phyloP scores from a whole-genome alignment of 2,888 invertebrate genomes.

The Eristalinus aeneus region DNA sequence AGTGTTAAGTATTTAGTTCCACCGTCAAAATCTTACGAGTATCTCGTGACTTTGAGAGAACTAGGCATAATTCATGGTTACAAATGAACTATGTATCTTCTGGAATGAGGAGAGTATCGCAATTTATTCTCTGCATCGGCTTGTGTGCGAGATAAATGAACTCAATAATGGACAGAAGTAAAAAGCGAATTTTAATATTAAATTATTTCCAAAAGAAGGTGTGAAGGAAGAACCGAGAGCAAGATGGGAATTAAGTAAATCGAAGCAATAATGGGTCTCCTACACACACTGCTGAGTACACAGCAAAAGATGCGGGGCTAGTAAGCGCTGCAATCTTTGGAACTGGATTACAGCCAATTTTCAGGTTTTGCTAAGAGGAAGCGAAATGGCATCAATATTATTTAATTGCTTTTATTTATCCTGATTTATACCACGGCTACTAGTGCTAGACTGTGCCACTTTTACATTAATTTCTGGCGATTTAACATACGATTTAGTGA shows the following conservation, averaged over 20 bases:
- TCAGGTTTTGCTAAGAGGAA: neutral
- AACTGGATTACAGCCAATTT: conserved; percentile 2
- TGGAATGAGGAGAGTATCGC: neutral
- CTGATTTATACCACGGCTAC: conserved; percentile 33
- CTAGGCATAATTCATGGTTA: conserved; percentile 12
- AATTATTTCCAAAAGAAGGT: conserved; percentile 8
- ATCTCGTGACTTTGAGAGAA: conserved; percentile 10
- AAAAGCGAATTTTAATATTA: conserved; percentile 5
- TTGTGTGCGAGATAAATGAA: neutral
- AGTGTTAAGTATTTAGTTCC: conserved; percentile 68
- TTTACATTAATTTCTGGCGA: conserved; percentile 10
- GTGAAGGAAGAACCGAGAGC: neutral
- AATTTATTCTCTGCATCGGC: neutral
- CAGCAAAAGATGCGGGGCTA: neutral
- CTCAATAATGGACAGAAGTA: neutral
- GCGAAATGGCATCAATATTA: neutral
- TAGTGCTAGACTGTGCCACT: neutral
- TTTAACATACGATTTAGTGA: neutral
- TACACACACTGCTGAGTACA: neutral
- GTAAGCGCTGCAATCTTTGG: neutral
- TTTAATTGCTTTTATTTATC: conserved; percentile 29
- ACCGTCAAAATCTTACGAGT: conserved; percentile 56
- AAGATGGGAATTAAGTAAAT: neutral
- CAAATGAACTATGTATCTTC: conserved; percentile 9
- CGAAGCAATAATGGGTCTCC: neutral